Evolutionary conservation across 2,888 invertebrate species (phyloP), one percentile per base, ranked within the genome.

Genomic region (Podotricha telesiphe): DNA sequence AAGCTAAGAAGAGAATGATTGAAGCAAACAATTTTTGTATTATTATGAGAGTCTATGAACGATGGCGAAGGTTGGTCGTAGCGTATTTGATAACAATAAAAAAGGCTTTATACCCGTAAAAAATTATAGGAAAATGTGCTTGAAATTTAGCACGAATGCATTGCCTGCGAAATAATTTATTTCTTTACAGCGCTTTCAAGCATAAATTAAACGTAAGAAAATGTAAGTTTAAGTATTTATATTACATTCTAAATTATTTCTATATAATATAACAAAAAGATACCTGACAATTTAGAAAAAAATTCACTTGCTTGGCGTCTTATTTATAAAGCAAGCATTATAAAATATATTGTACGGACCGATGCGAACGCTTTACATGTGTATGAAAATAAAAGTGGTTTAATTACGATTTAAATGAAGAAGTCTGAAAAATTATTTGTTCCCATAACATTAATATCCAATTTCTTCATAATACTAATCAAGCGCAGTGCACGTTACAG

Each of bases 321-420:
- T 1, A 37, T 10, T 37, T 37, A 37, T 6, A 8, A 4, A 1
- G 37, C 37, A 37, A 8, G 1, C 1, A 6, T 8, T 8, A 37
- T 37, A 37, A 37, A 10, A 37, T 4, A 37, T 8, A 37, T 37
- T 37, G 8, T 10, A 37, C 7, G 10, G 37, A 37, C 37, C 8
- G 28, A 28, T 28, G 2, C 3, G 28, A 28, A 28, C 2, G 28
- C 6, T 37, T 37, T 37, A 37, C 37, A 37, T 37, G 3, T 37
- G 28, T 28, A 28, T 28, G n/a, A 5, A 28, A 6, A 28, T 28
- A 28, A 28, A 28, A 6, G 28, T 6, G 6, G 2, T 2, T 80
- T 84, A 85, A 86, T 87, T 86, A 83, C 81, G 79, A 80, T 79
- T 77, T 78, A 79, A 79, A 80, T 76, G 79, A 75, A 76, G 72